Evolutionary conservation across 2,797 vertebrate species (phyloP).

Genomic region (Xyrichtys novacula): DNA sequence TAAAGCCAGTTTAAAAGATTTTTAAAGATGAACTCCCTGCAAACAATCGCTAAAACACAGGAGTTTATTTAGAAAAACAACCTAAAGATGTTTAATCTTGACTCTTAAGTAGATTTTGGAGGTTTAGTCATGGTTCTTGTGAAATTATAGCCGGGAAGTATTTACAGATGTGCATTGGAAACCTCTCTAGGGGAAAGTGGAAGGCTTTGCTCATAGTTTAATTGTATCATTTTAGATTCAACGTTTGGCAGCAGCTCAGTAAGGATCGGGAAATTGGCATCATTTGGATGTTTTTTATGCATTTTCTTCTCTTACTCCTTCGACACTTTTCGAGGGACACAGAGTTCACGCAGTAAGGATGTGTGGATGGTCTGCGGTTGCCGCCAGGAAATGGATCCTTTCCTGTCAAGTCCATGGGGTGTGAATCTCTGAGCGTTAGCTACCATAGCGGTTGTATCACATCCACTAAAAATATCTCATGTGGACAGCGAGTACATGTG

Average conservation of each 20-base stretch:
- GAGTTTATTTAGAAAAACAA: slow-evolving; percentile 25
- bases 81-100: slow-evolving; percentile 45
- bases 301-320: slow-evolving; percentile 28
- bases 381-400: slow-evolving; percentile 86
- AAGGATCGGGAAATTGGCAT: slow-evolving; percentile 35
- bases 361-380: slow-evolving; percentile 76
- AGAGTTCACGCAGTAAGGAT: slow-evolving; percentile 26
- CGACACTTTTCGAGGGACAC: slow-evolving; percentile 18
- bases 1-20: slow-evolving; percentile 1
- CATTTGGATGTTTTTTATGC: slow-evolving; percentile 14
- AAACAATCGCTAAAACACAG: slow-evolving; percentile 10
- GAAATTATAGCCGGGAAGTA: slow-evolving; percentile 64
- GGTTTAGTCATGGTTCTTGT: slow-evolving; percentile 66
- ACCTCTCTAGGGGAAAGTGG: slow-evolving; percentile 38
- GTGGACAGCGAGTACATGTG: slow-evolving; percentile 17
- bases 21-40: neutral
- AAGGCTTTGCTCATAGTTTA: slow-evolving; percentile 49
- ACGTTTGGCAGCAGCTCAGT: slow-evolving; percentile 35
- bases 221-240: slow-evolving; percentile 49
- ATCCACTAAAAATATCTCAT: slow-evolving; percentile 71
- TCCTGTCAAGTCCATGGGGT: slow-evolving; percentile 78
- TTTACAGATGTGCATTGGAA: slow-evolving; percentile 70
- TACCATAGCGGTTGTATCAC: slow-evolving; percentile 60
- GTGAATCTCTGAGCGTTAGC: slow-evolving; percentile 71
- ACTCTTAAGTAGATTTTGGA: slow-evolving; percentile 66